phyloP scores from a whole-genome alignment of 2,113 vertebrate species.

The Crocuta crocuta region DNA sequence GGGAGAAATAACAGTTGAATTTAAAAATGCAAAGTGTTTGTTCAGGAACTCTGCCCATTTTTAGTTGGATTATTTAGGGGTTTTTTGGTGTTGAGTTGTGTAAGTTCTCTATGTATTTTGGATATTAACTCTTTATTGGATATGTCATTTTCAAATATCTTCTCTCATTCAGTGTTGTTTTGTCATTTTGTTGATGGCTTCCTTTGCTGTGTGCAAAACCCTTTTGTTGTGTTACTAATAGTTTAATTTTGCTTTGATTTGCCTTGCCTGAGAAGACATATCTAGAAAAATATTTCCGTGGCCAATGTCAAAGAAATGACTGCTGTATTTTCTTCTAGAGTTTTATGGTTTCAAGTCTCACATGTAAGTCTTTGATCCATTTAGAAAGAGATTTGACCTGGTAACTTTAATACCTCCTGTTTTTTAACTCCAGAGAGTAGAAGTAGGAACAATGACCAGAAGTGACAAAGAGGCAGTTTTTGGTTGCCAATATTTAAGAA shows the following conservation, averaged over 20 bases:
- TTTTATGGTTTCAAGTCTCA: background rate
- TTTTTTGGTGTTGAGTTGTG: background rate
- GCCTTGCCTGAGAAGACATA: background rate
- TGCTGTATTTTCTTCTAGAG: background rate
- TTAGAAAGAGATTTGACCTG: constrained; percentile 6
- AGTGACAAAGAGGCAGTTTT: background rate
- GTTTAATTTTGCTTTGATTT: background rate
- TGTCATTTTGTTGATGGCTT: background rate
- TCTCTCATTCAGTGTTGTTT: background rate
- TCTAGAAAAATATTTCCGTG: background rate
- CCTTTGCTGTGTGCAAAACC: background rate
- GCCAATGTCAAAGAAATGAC: background rate
- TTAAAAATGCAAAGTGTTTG: background rate
- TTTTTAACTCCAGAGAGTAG: background rate
- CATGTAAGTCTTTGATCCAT: background rate
- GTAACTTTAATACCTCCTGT: background rate
- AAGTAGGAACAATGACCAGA: background rate
- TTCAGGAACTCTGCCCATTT: background rate
- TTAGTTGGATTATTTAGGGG: background rate
- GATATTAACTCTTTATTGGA: background rate
- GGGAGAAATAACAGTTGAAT: background rate
- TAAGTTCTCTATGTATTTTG: background rate
- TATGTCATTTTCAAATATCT: background rate
- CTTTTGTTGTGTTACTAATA: background rate
- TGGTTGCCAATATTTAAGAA: background rate